phyloP scores from a whole-genome alignment of 1,140 invertebrate genomes.

The Lordiphosa mommai region DNA sequence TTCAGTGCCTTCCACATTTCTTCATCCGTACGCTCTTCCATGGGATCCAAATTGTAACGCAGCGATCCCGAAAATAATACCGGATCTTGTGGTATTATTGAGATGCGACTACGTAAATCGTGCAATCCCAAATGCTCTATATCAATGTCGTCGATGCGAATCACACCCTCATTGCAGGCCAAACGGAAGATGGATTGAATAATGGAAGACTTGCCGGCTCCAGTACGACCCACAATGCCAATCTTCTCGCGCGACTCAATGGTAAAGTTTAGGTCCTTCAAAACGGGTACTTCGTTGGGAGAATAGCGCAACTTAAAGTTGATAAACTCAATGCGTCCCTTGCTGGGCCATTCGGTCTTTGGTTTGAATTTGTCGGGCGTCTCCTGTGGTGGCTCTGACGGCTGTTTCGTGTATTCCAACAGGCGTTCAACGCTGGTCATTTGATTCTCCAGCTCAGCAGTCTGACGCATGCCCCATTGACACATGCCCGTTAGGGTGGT shows the following conservation, averaged over 20 bases:
- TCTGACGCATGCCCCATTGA: slow-evolving; percentile 93
- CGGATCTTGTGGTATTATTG: slow-evolving; percentile 91
- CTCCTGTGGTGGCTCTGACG: slow-evolving; percentile 82
- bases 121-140: slow-evolving; percentile 82
- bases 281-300: slow-evolving; percentile 81
- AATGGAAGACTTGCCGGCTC: slow-evolving; percentile 95
- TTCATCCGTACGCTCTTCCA: slow-evolving; percentile 86
- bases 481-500: slow-evolving; percentile 89
- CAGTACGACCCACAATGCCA: slow-evolving; percentile 92
- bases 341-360: slow-evolving; percentile 85
- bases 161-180: slow-evolving; percentile 83
- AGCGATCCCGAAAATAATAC: slow-evolving; percentile 88
- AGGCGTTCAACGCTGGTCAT: slow-evolving; percentile 92
- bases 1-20: slow-evolving; percentile 91
- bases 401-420: slow-evolving; percentile 85
- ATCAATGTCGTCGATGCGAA: slow-evolving; percentile 83
- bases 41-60: slow-evolving; percentile 90
- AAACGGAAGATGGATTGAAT: slow-evolving; percentile 91
- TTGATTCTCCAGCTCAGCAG: slow-evolving; percentile 90
- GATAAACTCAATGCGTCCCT: slow-evolving; percentile 85
- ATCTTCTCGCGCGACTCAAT: slow-evolving; percentile 88
- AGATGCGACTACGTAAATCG: slow-evolving; percentile 85
- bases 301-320: slow-evolving; percentile 82
- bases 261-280: slow-evolving; percentile 84
- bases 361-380: slow-evolving; percentile 81